Evolutionary conservation across 2,113 vertebrate genomes (phyloP).

Genomic region (Odontophorus gujanensis): DNA sequence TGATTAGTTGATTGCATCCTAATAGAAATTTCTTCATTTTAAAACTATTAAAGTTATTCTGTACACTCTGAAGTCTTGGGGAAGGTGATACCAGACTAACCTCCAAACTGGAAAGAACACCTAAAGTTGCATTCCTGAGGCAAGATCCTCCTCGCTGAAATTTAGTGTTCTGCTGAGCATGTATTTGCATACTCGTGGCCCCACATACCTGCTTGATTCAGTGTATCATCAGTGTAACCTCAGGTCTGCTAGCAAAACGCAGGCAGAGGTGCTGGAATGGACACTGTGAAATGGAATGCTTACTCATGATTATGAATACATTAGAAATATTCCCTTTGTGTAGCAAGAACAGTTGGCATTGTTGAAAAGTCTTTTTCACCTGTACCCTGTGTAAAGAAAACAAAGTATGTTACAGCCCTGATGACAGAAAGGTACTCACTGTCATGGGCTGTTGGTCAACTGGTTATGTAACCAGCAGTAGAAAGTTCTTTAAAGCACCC

Average conservation of each 20-base stretch:
- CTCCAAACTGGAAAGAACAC: not conserved
- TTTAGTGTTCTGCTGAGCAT: not conserved
- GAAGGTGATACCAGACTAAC: not conserved
- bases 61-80: not conserved
- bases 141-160: not conserved
- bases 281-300: not conserved
- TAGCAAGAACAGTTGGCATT: constrained; percentile 66
- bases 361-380: constrained; percentile 55
- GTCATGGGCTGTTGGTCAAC: not conserved
- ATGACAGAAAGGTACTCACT: not conserved
- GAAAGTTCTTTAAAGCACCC: not conserved
- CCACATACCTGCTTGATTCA: not conserved
- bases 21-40: not conserved
- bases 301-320: not conserved
- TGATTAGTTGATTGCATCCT: not conserved
- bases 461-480: not conserved
- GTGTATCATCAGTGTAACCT: not conserved
- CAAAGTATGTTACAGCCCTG: not conserved
- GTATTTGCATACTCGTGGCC: not conserved
- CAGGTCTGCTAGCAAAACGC: not conserved
- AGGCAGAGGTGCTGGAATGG: not conserved
- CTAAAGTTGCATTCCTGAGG: not conserved
- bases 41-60: not conserved
- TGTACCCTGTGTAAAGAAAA: not conserved
- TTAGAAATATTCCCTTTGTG: not conserved